A percentile compares a stretch with the other conserved stretches of the same genome.
phyloP scores from a whole-genome alignment of 2,888 invertebrate species.

The Molorchus minor region DNA sequence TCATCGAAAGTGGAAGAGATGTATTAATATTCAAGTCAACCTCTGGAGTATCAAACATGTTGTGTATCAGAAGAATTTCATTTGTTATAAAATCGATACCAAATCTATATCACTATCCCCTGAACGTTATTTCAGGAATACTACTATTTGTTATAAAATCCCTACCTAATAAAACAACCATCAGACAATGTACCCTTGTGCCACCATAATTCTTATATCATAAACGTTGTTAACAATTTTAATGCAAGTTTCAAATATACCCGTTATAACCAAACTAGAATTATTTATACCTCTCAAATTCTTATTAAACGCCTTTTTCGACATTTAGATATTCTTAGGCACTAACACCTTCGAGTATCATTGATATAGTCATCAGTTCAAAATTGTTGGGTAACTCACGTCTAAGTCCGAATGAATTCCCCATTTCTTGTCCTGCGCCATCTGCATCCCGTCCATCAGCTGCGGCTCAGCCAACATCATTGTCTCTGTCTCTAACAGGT shows the following conservation, averaged over 20 bases:
- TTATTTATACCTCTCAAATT: not conserved
- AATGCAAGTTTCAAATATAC: not conserved
- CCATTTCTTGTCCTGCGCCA: too few species aligned
- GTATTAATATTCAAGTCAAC: slow-evolving; percentile 8
- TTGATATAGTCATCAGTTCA: too few species aligned
- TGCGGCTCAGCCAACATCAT: too few species aligned
- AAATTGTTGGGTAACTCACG: too few species aligned
- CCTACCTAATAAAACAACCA: slow-evolving; percentile 7
- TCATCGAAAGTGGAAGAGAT: not conserved
- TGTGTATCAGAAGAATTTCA: not conserved
- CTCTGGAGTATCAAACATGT: not conserved
- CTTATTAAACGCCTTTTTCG: too few species aligned
- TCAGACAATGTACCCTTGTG: slow-evolving; percentile 8
- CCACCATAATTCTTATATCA: slow-evolving; percentile 2
- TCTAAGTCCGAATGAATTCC: too few species aligned
- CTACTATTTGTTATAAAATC: slow-evolving; percentile 7
- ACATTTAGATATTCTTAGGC: too few species aligned
- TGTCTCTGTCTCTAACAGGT: too few species aligned
- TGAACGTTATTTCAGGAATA: slow-evolving; percentile 7
- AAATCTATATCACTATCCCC: not conserved
- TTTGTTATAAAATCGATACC: not conserved
- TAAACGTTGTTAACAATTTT: not conserved
- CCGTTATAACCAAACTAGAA: not conserved
- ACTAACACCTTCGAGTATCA: too few species aligned
- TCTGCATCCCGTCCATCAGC: too few species aligned